phyloP scores from a whole-genome alignment of 1,140 invertebrate species.

The Atopsyche davidsoni region DNA sequence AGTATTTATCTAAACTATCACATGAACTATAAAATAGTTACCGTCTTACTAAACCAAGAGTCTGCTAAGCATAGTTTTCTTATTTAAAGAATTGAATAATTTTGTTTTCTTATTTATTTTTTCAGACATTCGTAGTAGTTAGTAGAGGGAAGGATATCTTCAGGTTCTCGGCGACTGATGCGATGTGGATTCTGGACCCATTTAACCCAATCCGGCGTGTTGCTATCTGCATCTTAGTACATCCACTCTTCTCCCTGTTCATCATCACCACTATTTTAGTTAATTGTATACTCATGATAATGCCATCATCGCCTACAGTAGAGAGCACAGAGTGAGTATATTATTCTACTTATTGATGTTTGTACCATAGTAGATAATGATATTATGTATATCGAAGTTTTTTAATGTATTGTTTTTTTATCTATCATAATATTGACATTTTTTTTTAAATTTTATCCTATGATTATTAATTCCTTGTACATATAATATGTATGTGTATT shows the following conservation, averaged over 20 bases:
- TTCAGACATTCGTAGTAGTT: slow-evolving; percentile 96
- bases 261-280: slow-evolving; percentile 96
- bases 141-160: slow-evolving; percentile 98
- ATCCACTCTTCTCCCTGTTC: slow-evolving; percentile 95
- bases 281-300: slow-evolving; percentile 98
- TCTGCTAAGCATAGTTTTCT: no score
- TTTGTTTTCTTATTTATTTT: slow-evolving; percentile 39
- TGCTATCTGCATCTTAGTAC: slow-evolving; percentile 95
- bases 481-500: no score
- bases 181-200: slow-evolving; percentile 90
- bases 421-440: no score
- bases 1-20: no score
- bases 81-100: no score
- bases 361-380: no score
- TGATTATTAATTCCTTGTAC: no score
- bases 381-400: no score
- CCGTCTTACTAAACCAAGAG: no score
- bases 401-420: no score
- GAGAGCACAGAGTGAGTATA: slow-evolving; percentile 94
- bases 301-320: slow-evolving; percentile 85
- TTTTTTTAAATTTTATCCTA: no score
- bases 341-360: neutral
- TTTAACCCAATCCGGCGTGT: slow-evolving; percentile 96
- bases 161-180: slow-evolving; percentile 95
- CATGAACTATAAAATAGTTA: neutral